A percentile compares a stretch with the other conserved stretches of the same genome.
phyloP scores from a whole-genome alignment of 2,797 vertebrate genomes.

The Argentina silus region DNA sequence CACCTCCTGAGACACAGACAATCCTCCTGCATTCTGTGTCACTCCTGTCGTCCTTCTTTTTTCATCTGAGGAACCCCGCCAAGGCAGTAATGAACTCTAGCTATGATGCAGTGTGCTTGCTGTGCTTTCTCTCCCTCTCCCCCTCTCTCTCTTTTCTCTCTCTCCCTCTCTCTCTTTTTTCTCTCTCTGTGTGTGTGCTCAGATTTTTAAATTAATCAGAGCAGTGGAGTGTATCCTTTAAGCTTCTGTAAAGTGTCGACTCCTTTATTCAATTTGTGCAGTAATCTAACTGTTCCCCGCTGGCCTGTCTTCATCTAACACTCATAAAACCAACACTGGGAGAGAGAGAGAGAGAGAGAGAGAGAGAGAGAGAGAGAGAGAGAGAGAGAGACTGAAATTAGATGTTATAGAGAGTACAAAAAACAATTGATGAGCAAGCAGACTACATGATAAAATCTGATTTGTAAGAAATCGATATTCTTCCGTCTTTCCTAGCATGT shows the following conservation, averaged over 20 bases:
- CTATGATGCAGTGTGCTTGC: constrained; percentile 55
- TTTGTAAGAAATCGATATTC: too few relatives aligned
- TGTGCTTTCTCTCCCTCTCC: constrained; percentile 22
- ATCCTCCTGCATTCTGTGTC: constrained; percentile 60
- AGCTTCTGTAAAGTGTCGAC: constrained; percentile 65
- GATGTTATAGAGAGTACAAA: too few relatives aligned
- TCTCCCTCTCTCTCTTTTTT: background rate
- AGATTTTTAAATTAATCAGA: constrained; percentile 66
- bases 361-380: too few relatives aligned
- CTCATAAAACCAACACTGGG: constrained; percentile 53
- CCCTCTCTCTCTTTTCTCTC: background rate
- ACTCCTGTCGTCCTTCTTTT: constrained; percentile 68
- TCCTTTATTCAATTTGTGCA: constrained; percentile 67
- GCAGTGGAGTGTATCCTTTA: constrained; percentile 62
- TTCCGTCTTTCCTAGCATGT: too few relatives aligned
- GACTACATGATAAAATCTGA: too few relatives aligned
- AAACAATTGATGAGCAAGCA: too few relatives aligned
- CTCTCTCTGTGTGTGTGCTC: constrained; percentile 14
- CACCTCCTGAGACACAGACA: background rate
- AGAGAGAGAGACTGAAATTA: too few relatives aligned
- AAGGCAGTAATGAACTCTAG: constrained; percentile 66
- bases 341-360: constrained; percentile 39
- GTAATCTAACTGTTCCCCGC: constrained; percentile 65
- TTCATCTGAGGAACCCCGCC: constrained; percentile 67
- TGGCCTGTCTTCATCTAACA: constrained; percentile 60